These are phyloP conservation scores for Physeter macrocephalus DNA, from an alignment of 2,113 vertebrate genomes.

Conservation along the genomic window DNA sequence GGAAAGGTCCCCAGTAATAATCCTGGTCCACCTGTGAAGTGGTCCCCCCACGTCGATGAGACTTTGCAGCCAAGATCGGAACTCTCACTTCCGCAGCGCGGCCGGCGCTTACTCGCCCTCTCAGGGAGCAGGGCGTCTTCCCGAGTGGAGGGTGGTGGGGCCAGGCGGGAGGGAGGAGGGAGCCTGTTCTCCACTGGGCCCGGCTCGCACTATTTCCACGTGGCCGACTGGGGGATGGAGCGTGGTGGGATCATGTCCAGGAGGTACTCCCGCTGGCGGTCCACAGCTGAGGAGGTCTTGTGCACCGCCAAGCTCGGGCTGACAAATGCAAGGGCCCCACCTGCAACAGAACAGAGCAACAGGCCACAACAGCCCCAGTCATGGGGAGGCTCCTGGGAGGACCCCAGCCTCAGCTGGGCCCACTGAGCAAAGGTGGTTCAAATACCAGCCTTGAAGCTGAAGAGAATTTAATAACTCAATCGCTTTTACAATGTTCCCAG, in stretches of 20 bases:
- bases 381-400: neutral
- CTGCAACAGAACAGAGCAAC: conserved; percentile 67
- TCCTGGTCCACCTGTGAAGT: conserved; percentile 42
- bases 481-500: neutral
- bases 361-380: accelerated
- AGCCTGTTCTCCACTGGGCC: conserved; percentile 60
- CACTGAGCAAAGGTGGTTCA: neutral
- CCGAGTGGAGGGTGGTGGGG: conserved; percentile 38
- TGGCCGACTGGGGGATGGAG: conserved; percentile 95
- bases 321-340: conserved; percentile 93
- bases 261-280: conserved; percentile 97
- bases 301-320: conserved; percentile 92
- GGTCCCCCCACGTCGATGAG: neutral
- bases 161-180: conserved; percentile 60
- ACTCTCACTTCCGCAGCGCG: conserved; percentile 22
- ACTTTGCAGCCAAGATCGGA: conserved; percentile 57
- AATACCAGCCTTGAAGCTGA: neutral
- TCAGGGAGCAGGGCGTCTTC: conserved; percentile 44
- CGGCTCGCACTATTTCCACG: conserved; percentile 92
- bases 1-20: conserved; percentile 54
- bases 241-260: conserved; percentile 98
- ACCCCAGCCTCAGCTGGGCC: neutral
- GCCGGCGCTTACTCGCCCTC: neutral
- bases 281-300: conserved; percentile 90
- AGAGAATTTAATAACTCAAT: neutral